Evolutionary conservation across 2,113 vertebrate species (phyloP).

Genomic region (Megaceryle maxima): DNA sequence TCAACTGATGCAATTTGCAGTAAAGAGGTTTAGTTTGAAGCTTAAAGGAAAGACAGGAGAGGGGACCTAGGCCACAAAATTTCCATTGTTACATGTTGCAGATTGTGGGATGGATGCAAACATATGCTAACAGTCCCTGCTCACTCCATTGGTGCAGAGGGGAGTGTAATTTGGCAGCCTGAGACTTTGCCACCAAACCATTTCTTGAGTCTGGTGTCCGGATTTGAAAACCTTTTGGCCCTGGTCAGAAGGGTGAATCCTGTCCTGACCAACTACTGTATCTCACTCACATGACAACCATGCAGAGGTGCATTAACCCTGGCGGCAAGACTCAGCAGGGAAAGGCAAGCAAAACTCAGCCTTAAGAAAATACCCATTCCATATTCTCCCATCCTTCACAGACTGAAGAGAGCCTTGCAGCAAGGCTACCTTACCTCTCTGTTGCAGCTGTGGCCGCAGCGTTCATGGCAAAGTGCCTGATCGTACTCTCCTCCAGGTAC

Average conservation of each 20-base stretch:
- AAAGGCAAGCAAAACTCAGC: not conserved
- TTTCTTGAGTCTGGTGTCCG: not conserved
- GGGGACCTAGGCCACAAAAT: not conserved
- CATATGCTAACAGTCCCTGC: not conserved
- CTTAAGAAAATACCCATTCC: not conserved
- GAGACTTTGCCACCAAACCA: not conserved
- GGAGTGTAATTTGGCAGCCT: not conserved
- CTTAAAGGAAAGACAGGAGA: not conserved
- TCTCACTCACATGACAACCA: not conserved
- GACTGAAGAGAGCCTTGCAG: not conserved
- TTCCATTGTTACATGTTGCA: not conserved
- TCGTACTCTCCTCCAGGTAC: conserved; percentile 86
- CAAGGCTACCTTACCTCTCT: conserved; percentile 72
- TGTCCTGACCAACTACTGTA: not conserved
- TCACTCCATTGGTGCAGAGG: fast-evolving
- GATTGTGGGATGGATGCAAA: not conserved
- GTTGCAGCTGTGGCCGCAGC: conserved; percentile 74
- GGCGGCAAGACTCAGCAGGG: fast-evolving
- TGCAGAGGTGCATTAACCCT: not conserved
- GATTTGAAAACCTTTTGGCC: not conserved
- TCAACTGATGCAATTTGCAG: not conserved
- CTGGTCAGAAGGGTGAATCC: not conserved
- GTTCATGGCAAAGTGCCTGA: conserved; percentile 86
- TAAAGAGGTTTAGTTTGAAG: not conserved
- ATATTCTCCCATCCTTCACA: not conserved